Conservation (phyloP, 2,888 invertebrate species). For the Teinopalpus imperialis region DNA sequence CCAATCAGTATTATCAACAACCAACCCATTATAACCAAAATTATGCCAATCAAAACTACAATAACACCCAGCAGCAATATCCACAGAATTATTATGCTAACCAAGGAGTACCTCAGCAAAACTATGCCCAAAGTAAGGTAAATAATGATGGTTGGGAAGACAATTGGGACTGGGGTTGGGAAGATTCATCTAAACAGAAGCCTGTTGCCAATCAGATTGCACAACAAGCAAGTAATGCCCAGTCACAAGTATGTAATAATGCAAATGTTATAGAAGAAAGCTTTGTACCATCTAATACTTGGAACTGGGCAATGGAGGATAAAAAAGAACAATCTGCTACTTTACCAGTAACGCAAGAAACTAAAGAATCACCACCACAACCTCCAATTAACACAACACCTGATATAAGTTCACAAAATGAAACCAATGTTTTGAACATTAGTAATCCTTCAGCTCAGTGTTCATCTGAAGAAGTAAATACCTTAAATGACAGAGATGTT, state of each 20-base stretch:
- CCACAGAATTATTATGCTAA: conserved; percentile 59
- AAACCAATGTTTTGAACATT: conserved; percentile 34
- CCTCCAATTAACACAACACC: conserved; percentile 35
- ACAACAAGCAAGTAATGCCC: conserved; percentile 32
- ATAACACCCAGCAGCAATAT: conserved; percentile 47
- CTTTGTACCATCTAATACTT: conserved; percentile 79
- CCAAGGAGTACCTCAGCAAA: conserved; percentile 48
- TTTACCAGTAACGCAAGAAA: conserved; percentile 35
- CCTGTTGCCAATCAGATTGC: conserved; percentile 34
- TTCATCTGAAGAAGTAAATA: conserved; percentile 53
- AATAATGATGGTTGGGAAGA: conserved; percentile 67
- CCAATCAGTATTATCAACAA: conserved; percentile 61
- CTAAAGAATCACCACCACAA: conserved; percentile 32
- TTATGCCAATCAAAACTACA: conserved; percentile 51
- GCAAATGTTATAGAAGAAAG: conserved; percentile 81
- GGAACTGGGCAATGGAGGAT: conserved; percentile 84
- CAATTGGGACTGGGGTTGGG: conserved; percentile 84
- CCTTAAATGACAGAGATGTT: conserved; percentile 63
- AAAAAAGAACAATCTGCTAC: conserved; percentile 44
- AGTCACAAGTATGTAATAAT: conserved; percentile 51
- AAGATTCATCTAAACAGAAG: conserved; percentile 72
- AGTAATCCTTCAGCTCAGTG: conserved; percentile 37
- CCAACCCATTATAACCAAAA: conserved; percentile 57
- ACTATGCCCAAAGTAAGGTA: conserved; percentile 44
- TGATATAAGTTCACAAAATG: conserved; percentile 41